A percentile compares a stretch with the other conserved stretches of the same genome.
Conservation (phyloP, 2,113 vertebrate species). For the Neoarius graeffei region DNA sequence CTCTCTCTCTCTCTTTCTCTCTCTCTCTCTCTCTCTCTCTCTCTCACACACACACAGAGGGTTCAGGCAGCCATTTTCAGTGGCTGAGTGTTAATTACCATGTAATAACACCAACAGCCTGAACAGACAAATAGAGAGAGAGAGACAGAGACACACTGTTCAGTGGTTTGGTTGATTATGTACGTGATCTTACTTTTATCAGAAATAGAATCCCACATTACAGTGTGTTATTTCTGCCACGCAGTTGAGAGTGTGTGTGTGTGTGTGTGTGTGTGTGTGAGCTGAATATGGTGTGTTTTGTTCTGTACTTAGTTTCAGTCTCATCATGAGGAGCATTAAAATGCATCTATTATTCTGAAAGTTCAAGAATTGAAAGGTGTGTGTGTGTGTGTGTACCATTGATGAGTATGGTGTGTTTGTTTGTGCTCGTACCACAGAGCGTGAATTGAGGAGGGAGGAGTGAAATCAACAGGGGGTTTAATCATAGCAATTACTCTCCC, state of each 20-base stretch:
- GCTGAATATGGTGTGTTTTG: background rate
- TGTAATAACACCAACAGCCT: background rate
- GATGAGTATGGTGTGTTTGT: conserved; percentile 57
- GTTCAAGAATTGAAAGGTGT: no score
- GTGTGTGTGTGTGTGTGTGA: background rate
- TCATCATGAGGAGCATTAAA: background rate
- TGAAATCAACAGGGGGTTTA: conserved; percentile 50
- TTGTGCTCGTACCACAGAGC: conserved; percentile 42
- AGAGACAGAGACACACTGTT: background rate
- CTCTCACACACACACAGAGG: background rate
- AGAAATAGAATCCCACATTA: no score
- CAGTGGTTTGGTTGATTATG: background rate
- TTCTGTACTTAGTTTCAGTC: background rate
- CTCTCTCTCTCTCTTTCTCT: background rate
- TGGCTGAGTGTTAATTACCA: background rate
- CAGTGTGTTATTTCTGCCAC: background rate
- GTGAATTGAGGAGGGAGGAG: conserved; percentile 39
- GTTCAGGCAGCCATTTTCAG: background rate
- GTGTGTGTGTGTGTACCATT: conserved; percentile 22
- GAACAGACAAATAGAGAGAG: background rate
- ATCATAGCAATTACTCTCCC: conserved; percentile 57
- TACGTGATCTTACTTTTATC: background rate
- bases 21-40: background rate
- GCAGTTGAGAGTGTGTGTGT: background rate
- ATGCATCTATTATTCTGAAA: background rate